Evolutionary conservation across 2,797 vertebrate species (phyloP).

Genomic region (Octomys mimax): DNA sequence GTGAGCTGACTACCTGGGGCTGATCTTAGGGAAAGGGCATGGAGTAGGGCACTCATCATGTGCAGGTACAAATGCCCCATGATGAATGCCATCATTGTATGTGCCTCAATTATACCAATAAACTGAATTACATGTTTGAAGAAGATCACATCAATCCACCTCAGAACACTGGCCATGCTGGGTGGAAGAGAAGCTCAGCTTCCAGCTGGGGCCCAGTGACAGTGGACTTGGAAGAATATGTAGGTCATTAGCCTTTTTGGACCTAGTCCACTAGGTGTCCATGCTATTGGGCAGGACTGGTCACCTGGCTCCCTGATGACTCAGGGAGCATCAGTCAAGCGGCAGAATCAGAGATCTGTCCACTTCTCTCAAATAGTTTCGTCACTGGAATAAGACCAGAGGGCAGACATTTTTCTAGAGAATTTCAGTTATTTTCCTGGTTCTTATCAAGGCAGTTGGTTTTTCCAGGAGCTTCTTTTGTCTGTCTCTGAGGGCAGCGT

Average conservation of each 20-base stretch:
- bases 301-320: background rate
- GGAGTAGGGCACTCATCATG: background rate
- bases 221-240: background rate
- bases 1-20: no score
- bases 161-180: background rate
- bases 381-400: background rate
- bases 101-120: no score
- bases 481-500: no score
- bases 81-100: no score
- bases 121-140: no score
- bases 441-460: background rate
- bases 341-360: no score
- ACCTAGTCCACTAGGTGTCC: no score
- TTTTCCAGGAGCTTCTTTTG: background rate
- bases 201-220: no score
- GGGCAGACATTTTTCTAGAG: background rate
- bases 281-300: background rate
- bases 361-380: background rate
- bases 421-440: background rate
- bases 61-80: no score
- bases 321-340: background rate
- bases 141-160: background rate
- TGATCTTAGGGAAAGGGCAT: background rate
- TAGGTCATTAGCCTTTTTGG: background rate
- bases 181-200: background rate